These are phyloP conservation scores for Rhorus exstirpatorius DNA, from an alignment of 2,888 invertebrate genomes.

Conservation along the genomic window DNA sequence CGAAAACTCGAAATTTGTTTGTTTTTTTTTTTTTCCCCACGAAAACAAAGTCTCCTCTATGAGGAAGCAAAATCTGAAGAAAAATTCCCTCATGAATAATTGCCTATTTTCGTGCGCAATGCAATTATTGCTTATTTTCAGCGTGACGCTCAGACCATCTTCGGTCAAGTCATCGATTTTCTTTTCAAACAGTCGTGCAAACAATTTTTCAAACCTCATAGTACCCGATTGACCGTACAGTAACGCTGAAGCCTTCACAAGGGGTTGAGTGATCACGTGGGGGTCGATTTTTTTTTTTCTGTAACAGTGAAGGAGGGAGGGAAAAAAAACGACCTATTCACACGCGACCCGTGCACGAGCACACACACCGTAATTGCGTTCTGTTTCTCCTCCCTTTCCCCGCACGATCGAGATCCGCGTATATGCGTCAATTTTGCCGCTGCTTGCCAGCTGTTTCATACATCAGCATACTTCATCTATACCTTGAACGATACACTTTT, in stretches of 20 bases:
- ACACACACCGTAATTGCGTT: conserved; percentile 75
- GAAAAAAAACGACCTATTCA: conserved; percentile 24
- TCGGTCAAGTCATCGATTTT: no score
- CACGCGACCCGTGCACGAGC: conserved; percentile 57
- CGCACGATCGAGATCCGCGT: conserved; percentile 2
- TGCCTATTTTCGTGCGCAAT: no score
- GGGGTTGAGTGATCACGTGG: conserved; percentile 66
- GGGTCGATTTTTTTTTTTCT: conserved; percentile 71
- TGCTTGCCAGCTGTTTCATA: conserved; percentile 78
- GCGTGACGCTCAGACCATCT: no score
- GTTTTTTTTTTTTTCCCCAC: no score
- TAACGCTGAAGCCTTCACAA: not conserved
- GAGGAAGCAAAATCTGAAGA: no score
- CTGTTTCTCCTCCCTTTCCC: conserved; percentile 69
- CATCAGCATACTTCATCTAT: not conserved
- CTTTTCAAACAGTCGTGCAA: no score
- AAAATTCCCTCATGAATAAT: no score
- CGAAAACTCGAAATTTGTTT: no score
- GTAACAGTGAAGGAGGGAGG: conserved; percentile 8
- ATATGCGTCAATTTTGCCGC: conserved; percentile 39
- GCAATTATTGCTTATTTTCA: no score
- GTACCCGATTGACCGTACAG: not conserved
- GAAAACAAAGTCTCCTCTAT: no score
- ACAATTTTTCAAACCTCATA: not conserved
- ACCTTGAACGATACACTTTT: not conserved